Evolutionary conservation across 92 coral and sea anemone genomes (phyloP).

Genomic region (Plumapathes pennacea): DNA sequence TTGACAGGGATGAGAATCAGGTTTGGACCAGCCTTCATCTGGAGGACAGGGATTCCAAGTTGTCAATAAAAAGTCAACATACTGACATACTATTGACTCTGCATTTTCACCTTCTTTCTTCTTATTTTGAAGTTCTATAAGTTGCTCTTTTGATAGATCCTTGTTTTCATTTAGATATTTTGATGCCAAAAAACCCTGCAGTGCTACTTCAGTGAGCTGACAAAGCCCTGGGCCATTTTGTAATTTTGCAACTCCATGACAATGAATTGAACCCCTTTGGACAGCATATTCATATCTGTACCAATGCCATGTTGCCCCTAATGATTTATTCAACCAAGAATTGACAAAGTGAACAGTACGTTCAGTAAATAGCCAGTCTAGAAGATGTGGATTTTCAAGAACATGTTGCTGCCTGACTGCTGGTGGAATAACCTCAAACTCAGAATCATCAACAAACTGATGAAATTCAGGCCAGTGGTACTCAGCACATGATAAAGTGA

Average conservation of each 20-base stretch:
- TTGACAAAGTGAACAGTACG: conserved; percentile 36
- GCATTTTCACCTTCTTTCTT: conserved; percentile 4
- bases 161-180: conserved; percentile 2
- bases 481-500: conserved; percentile 51
- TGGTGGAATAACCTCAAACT: neutral
- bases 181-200: conserved; percentile 12
- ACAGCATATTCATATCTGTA: conserved; percentile 15
- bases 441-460: too few species aligned
- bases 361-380: conserved; percentile 27
- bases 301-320: conserved; percentile 22
- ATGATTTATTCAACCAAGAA: conserved; percentile 18
- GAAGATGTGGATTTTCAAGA: conserved; percentile 17
- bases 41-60: conserved; percentile 31
- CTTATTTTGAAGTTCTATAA: neutral
- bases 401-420: conserved; percentile 11
- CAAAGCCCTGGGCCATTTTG: conserved; percentile 27
- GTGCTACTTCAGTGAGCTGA: conserved; percentile 9
- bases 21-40: conserved; percentile 24
- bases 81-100: conserved; percentile 7
- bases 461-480: conserved; percentile 57
- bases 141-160: conserved; percentile 5
- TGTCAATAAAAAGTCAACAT: conserved; percentile 20
- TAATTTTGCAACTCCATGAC: conserved; percentile 66
- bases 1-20: conserved; percentile 26
- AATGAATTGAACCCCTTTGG: conserved; percentile 42